Conservation (phyloP, 2,888 invertebrate genomes). For the Andrena flavipes region DNA sequence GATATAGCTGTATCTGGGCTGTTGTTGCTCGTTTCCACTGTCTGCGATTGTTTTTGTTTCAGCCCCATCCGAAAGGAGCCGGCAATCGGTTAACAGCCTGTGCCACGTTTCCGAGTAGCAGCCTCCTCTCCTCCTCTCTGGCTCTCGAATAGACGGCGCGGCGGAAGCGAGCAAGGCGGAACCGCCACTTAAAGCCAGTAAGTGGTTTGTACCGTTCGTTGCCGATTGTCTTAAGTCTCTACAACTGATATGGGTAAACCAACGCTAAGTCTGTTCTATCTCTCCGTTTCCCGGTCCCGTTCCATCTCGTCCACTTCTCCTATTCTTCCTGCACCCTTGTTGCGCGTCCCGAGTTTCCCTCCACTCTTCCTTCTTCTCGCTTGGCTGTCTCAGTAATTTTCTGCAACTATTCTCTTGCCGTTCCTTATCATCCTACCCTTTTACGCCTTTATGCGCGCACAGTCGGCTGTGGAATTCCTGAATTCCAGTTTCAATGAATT, state of each 20-base stretch:
- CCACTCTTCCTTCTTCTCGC: background rate
- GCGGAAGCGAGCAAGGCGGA: conserved; percentile 52
- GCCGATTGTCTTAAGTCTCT: conserved; percentile 65
- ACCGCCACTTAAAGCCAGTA: conserved; percentile 70
- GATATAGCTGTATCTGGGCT: conserved; percentile 15
- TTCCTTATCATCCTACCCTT: background rate
- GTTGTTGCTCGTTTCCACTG: conserved; percentile 14
- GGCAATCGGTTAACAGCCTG: conserved; percentile 37
- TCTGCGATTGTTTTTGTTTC: conserved; percentile 57
- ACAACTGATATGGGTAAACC: conserved; percentile 39
- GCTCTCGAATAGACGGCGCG: conserved; percentile 17
- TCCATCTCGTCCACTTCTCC: conserved; percentile 10
- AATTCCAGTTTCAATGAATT: too few relatives aligned
- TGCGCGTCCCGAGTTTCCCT: background rate
- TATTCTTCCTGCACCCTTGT: background rate
- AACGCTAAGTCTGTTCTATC: conserved; percentile 15
- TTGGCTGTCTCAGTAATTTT: background rate
- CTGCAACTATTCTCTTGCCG: too few relatives aligned
- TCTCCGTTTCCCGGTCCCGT: background rate
- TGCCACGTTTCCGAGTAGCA: conserved; percentile 46
- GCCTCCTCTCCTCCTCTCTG: conserved; percentile 9
- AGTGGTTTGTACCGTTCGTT: conserved; percentile 70
- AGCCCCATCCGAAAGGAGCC: conserved; percentile 22
- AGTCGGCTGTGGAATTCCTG: too few relatives aligned
- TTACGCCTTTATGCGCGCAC: background rate